Evolutionary conservation across 2,888 invertebrate genomes (phyloP).

Genomic region (Drosophila tripunctata): DNA sequence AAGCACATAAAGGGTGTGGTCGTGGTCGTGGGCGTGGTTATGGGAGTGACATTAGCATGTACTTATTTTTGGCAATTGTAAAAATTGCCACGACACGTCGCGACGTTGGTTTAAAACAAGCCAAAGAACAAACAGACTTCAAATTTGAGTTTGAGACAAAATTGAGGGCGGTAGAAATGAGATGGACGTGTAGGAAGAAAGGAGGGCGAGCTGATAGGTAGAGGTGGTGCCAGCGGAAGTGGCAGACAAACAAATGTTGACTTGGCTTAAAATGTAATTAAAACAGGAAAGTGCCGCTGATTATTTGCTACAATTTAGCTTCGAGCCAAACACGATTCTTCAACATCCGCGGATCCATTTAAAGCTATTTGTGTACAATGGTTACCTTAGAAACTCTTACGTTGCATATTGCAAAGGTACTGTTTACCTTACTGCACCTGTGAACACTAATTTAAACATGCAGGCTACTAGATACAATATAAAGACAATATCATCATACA

Average conservation of each 20-base stretch:
- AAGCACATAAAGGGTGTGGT: constrained; percentile 8
- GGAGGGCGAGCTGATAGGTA: constrained; percentile 1
- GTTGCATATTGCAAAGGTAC: constrained; percentile 26
- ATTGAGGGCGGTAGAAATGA: background rate
- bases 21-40: constrained; percentile 8
- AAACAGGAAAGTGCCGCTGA: constrained; percentile 56
- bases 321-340: background rate
- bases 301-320: constrained; percentile 40
- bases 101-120: constrained; percentile 35
- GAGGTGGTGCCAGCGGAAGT: constrained; percentile 18
- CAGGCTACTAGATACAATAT: too few relatives aligned
- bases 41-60: constrained; percentile 56
- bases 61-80: constrained; percentile 60
- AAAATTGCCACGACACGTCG: constrained; percentile 40
- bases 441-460: too few relatives aligned
- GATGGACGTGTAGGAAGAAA: too few relatives aligned
- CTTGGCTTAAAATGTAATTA: constrained; percentile 65
- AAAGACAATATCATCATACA: too few relatives aligned
- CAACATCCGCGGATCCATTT: background rate
- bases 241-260: constrained; percentile 59
- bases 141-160: constrained; percentile 17
- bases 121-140: constrained; percentile 51
- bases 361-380: constrained; percentile 29
- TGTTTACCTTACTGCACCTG: too few relatives aligned
- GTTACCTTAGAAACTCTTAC: constrained; percentile 18